Conservation (phyloP, 2,113 vertebrate species). For the Festucalex cinctus region DNA sequence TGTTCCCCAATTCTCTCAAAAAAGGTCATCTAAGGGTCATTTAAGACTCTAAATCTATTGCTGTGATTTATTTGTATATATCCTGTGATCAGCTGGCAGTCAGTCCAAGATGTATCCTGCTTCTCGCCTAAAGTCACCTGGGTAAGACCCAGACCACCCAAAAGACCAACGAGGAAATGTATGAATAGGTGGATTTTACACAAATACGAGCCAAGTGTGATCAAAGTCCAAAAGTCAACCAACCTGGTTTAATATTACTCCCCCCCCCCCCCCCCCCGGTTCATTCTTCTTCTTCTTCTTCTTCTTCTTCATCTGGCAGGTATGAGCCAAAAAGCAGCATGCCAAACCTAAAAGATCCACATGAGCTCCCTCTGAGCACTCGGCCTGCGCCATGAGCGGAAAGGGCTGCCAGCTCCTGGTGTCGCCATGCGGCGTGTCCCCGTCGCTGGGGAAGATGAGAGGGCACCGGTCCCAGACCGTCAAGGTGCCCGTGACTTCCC, state of each 20-base stretch:
- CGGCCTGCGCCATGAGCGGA: conserved; percentile 63
- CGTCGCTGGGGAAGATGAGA: conserved; percentile 58
- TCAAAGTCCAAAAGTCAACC: conserved; percentile 1
- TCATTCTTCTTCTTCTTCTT: background rate
- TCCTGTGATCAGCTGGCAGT: background rate
- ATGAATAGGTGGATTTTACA: background rate
- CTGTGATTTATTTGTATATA: background rate
- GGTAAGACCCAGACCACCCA: background rate
- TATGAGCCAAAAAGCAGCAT: background rate
- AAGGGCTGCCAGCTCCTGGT: conserved; percentile 72
- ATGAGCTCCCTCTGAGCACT: background rate
- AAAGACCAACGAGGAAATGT: background rate
- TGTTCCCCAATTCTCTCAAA: no score
- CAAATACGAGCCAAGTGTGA: background rate
- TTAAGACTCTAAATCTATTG: no score
- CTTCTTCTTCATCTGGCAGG: background rate
- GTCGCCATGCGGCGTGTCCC: conserved; percentile 60
- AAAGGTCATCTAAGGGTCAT: no score
- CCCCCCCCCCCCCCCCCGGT: background rate
- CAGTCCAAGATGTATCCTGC: background rate
- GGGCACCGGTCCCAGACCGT: conserved; percentile 65
- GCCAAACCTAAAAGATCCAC: background rate
- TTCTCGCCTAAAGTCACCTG: background rate
- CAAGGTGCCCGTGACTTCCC: conserved; percentile 53
- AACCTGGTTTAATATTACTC: background rate